Evolutionary conservation across 1,140 invertebrate species (phyloP), one percentile per base, ranked within the genome.

Genomic region (Magallana angulata): DNA sequence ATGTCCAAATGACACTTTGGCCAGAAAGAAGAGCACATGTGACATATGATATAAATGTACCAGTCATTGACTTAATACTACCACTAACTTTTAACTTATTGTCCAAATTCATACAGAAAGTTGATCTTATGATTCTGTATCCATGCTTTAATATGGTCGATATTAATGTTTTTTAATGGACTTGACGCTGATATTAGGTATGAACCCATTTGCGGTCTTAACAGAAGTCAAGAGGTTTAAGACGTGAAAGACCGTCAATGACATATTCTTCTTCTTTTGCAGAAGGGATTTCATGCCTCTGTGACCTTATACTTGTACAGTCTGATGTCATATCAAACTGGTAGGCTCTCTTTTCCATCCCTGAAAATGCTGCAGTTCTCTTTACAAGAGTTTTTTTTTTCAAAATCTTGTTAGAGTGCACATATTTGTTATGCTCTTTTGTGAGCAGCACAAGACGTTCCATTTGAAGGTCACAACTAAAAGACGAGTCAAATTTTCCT

Each of bases 321-420:
- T 84, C n/a, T n/a, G 59, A 30, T 30, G 59, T 60, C 59, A 12
- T 12, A 84, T 84, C 82, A 84, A 58, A 84, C 59, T 57, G n/a
- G 12, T n/a, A 58, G 58, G 82, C 57, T 59, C 59, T 84, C 0
- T 59, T 57, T 11, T 84, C 58, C 82, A 84, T 60, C 12, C 59
- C 82, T 84, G 82, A 16, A 84, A 84, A 58, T 58, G 82, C 57
- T 57, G 56, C 58, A n/a, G 82, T 58, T 84, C 58, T 84, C 18
- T 59, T 84, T 11, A 60, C 18, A 59, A n/a, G n/a, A n/a, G n/a
- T n/a, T n/a, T n/a, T n/a, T n/a, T n/a, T n/a, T n/a, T n/a, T n/a
- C n/a, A n/a, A 84, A 30, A 18, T 59, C 16, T 84, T 84, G 82
- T 84, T 84, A 12, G 82, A 59, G 24, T 60, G 24, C 9, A 64